phyloP scores from a whole-genome alignment of 2,888 invertebrate genomes.

The Trachelus tabidus region DNA sequence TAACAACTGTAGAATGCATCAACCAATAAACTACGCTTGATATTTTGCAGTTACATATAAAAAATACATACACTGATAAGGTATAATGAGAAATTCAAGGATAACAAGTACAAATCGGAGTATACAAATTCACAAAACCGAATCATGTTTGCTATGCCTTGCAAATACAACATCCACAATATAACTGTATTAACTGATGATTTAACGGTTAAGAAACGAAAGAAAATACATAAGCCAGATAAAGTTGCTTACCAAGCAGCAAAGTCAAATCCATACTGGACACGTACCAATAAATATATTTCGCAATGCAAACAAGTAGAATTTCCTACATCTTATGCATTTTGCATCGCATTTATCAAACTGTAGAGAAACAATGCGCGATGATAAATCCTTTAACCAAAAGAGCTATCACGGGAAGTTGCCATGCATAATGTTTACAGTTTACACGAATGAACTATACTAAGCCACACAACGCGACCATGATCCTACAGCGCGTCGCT shows the following conservation, averaged over 20 bases:
- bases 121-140: background rate
- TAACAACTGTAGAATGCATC: background rate
- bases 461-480: background rate
- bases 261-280: conserved; percentile 34
- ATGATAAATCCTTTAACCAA: background rate
- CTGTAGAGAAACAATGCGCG: background rate
- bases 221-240: conserved; percentile 33
- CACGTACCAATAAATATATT: conserved; percentile 27
- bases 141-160: background rate
- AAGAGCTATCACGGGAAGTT: background rate
- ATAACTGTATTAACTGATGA: background rate
- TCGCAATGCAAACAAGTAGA: conserved; percentile 9
- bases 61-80: background rate
- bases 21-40: background rate
- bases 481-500: background rate
- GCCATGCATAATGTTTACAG: conserved; percentile 1
- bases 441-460: background rate
- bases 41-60: background rate
- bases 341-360: background rate
- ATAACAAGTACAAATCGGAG: background rate
- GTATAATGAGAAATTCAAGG: background rate
- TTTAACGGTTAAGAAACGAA: background rate
- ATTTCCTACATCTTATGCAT: background rate
- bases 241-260: conserved; percentile 37
- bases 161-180: background rate